A percentile compares a stretch with the other conserved stretches of the same genome.
phyloP scores from a whole-genome alignment of 2,113 vertebrate species.

The Leptodactylus fuscus region DNA sequence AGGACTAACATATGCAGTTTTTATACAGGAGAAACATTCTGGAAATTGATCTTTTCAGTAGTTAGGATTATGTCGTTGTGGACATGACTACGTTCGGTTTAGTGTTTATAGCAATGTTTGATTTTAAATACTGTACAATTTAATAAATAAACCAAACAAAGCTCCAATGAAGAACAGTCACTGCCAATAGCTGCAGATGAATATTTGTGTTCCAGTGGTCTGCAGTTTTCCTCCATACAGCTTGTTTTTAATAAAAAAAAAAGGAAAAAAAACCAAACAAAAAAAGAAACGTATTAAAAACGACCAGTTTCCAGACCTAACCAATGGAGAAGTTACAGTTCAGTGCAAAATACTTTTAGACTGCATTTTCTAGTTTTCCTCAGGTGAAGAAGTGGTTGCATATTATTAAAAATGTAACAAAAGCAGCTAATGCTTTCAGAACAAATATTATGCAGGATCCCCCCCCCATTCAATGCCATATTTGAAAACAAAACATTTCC shows the following conservation, averaged over 20 bases:
- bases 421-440: conserved; percentile 98
- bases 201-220: conserved; percentile 81
- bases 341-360: conserved; percentile 97
- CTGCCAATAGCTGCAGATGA: conserved; percentile 89
- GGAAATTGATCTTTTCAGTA: conserved; percentile 97
- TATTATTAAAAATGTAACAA: conserved; percentile 97
- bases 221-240: conserved; percentile 81
- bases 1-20: conserved; percentile 86
- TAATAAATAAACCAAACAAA: conserved; percentile 99
- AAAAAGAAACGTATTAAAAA: conserved; percentile 84
- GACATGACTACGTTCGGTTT: conserved; percentile 87
- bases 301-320: conserved; percentile 93
- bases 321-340: conserved; percentile 92
- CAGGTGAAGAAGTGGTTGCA: conserved; percentile 98
- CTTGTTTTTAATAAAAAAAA: conserved; percentile 69
- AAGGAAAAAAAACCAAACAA: conserved; percentile 58
- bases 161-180: conserved; percentile 91
- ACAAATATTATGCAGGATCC: conserved; percentile 84
- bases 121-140: conserved; percentile 99
- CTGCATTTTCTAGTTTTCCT: conserved; percentile 89
- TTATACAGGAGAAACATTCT: conserved; percentile 88
- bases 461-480: conserved; percentile 78
- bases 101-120: conserved; percentile 92
- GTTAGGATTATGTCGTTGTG: conserved; percentile 89
- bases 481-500: conserved; percentile 90